Evolutionary conservation across 1,140 invertebrate species (phyloP).

Genomic region (Ctenoplectra terminalis): DNA sequence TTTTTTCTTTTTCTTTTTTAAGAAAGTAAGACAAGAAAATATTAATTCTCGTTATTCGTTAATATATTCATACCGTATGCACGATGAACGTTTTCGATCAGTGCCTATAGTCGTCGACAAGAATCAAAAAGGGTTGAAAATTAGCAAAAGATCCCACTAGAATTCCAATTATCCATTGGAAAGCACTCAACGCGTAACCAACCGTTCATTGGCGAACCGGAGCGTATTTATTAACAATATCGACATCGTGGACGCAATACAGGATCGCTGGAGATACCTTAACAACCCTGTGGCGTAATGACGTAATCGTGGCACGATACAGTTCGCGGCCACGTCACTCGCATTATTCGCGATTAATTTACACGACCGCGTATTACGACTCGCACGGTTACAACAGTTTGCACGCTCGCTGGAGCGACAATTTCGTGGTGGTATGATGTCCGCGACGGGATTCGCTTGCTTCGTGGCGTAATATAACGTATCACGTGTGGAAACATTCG

Average conservation of each 20-base stretch:
- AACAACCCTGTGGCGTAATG: conserved; percentile 21
- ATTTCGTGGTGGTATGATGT: not conserved
- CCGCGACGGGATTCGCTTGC: not conserved
- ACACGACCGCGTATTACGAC: conserved; percentile 36
- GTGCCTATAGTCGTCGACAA: too few relatives aligned
- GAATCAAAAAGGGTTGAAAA: too few relatives aligned
- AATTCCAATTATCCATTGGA: too few relatives aligned
- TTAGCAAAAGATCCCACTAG: too few relatives aligned
- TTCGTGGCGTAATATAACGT: not conserved
- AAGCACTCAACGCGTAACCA: too few relatives aligned
- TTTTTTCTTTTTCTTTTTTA: too few relatives aligned
- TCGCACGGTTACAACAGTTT: conserved; percentile 23
- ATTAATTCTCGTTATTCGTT: too few relatives aligned
- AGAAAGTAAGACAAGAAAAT: too few relatives aligned
- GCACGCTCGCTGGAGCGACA: not conserved
- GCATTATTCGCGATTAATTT: conserved; percentile 50
- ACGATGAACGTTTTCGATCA: too few relatives aligned
- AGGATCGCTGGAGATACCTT: conserved; percentile 3
- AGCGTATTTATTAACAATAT: conserved; percentile 36
- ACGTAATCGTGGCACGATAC: conserved; percentile 24
- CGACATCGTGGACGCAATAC: not conserved
- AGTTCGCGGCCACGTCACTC: conserved; percentile 8
- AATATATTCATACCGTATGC: too few relatives aligned
- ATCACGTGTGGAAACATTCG: not conserved
- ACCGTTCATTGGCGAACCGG: too few relatives aligned